phyloP scores from a whole-genome alignment of 92 coral and sea anemone genomes.

The Parazoanthus swiftii region DNA sequence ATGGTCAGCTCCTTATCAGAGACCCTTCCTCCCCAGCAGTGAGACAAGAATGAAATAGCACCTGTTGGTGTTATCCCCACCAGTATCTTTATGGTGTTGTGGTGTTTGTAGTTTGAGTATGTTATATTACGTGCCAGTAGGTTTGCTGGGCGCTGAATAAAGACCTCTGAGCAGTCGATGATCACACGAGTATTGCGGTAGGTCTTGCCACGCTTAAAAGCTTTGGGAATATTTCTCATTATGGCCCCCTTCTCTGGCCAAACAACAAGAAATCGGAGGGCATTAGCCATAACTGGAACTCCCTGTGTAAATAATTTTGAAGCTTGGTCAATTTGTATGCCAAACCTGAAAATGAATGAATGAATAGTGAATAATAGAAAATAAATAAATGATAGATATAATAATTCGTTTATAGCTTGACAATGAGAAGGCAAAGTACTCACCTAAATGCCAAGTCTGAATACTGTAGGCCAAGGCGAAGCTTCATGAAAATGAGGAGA shows the following conservation, averaged over 20 bases:
- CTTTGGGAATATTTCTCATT: neutral
- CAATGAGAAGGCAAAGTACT: neutral
- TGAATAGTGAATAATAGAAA: neutral
- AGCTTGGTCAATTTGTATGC: constrained; percentile 30
- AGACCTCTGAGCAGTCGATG: constrained; percentile 26
- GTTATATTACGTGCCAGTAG: constrained; percentile 17
- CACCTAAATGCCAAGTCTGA: constrained; percentile 29
- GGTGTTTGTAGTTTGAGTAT: constrained; percentile 33
- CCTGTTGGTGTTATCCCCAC: constrained; percentile 41
- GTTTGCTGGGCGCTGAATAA: constrained; percentile 39
- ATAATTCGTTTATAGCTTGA: neutral
- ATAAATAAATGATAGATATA: neutral
- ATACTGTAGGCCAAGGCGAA: constrained; percentile 8
- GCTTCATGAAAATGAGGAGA: constrained; percentile 7
- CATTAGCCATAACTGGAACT: constrained; percentile 20
- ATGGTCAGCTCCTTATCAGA: constrained; percentile 34
- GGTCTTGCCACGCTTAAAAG: constrained; percentile 1
- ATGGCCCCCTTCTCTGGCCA: constrained; percentile 42
- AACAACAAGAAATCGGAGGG: constrained; percentile 43
- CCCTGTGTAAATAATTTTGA: constrained; percentile 11
- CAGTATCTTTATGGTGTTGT: constrained; percentile 24
- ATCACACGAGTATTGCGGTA: constrained; percentile 10
- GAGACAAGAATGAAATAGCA: constrained; percentile 13
- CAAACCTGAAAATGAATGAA: constrained; percentile 34
- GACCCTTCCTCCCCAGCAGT: constrained; percentile 34